Evolutionary conservation across 2,113 vertebrate genomes (phyloP).

Genomic region (Gyps fulvus): DNA sequence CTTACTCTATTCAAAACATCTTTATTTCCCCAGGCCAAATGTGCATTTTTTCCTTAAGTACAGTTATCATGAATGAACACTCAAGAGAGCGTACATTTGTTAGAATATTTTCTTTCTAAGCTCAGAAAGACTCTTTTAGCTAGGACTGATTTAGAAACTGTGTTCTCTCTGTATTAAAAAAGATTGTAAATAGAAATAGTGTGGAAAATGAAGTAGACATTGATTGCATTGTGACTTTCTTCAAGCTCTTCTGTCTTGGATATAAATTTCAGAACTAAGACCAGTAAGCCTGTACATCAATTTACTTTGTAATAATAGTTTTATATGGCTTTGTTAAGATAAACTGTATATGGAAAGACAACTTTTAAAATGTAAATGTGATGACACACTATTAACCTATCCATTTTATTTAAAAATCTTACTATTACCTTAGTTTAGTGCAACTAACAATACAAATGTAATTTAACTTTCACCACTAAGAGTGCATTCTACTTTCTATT

Average conservation of each 20-base stretch:
- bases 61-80: slow-evolving; percentile 55
- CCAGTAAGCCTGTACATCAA: not conserved
- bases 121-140: slow-evolving; percentile 35
- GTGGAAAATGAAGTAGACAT: not conserved
- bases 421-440: not conserved
- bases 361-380: not conserved
- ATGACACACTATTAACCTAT: not conserved
- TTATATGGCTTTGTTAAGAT: not conserved
- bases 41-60: slow-evolving; percentile 35
- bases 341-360: not conserved
- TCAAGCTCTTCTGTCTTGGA: not conserved
- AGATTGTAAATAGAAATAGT: not conserved
- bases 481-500: not conserved
- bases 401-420: not conserved
- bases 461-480: not conserved
- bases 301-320: not conserved
- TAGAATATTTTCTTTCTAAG: slow-evolving; percentile 34
- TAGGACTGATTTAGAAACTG: slow-evolving; percentile 9
- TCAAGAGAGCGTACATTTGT: slow-evolving; percentile 26
- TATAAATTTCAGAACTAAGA: not conserved
- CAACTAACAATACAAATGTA: not conserved
- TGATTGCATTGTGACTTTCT: not conserved
- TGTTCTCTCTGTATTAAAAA: not conserved
- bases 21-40: slow-evolving; percentile 41
- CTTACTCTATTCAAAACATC: slow-evolving; percentile 42